Evolutionary conservation across 2,113 vertebrate species (phyloP), one percentile per base, ranked within the genome.

Genomic region (Semnornis frantzii): DNA sequence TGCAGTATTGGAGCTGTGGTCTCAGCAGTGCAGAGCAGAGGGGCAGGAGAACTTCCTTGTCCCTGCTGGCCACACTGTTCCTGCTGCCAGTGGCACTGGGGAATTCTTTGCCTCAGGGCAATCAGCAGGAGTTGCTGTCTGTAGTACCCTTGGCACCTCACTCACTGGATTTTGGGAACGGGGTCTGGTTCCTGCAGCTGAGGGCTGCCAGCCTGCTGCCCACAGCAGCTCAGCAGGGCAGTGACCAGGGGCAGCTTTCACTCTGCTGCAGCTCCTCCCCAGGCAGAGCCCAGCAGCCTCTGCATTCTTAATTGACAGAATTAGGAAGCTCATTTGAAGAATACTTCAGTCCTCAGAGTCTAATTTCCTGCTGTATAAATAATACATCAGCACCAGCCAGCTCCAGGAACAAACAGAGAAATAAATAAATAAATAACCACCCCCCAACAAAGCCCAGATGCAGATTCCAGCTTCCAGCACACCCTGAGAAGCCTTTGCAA

Each of bases 281-380:
- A 90, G 76, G 82, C 87, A 90, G 89, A 93, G 87, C 30, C 75
- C 66, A 87, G 73, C 82, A 95, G 92, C 74, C 89, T 75, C 60
- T 76, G 81, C 92, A 96, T 94, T 87, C 89, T 94, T 96, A 96
- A 96, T 92, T 95, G 96, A 86, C 93, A 94, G 94, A 96, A 96
- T 96, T 95, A 96, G 94, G 91, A 96, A 94, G 83, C 89, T 96
- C 93, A 93, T 96, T 93, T 96, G 93, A 94, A 96, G 94, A 93
- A 82, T 93, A 87, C 92, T 97, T 90, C 78, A 93, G 73, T 94
- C 96, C 96, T 95, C 91, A 55, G 96, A 96, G 96, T 63, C 95
- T 96, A 93, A 97, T 97, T 97, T 97, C 93, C 95, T 90, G 83
- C 92, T 62, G 54, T 77, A 97, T 97, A 97, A 97, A 97, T 97